Evolutionary conservation across 1,140 invertebrate genomes (phyloP), one percentile per base, ranked within the genome.

Genomic region (Oncopodura yosiiana): DNA sequence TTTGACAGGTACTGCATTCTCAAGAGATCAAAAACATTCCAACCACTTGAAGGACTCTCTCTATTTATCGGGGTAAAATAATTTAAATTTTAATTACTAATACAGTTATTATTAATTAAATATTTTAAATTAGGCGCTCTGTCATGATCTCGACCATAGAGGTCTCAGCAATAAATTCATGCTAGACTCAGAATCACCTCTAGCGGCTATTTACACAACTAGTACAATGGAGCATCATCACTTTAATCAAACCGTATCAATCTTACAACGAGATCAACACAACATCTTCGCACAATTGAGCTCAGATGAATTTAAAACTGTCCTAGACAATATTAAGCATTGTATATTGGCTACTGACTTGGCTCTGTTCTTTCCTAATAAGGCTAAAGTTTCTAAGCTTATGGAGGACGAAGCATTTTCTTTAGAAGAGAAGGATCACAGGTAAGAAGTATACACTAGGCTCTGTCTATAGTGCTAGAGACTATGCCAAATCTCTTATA

Each of bases 171-270:
- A 87, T 62, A 80, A 82, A 63, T 89, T 86, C 66, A 84, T 89
- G 81, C 74, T 82, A 56, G 82, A 86, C 45, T 83, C 79, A 16
- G 80, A 79, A 36, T 84, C 84, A 2, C 84, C 86, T 0, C 68
- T 89, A 27, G 86, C 85, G 3, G 76, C 81, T 3, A 83, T 89
- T 62, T 88, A 88, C 67, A 79, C 81, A n/a, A 87, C 85, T n/a
- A 86, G 83, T 4, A 85, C 84, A 9, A 81, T 88, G 75, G 86
- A 88, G 66, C 84, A 87, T 67, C 86, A 88, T 67, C 86, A 88
- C 68, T 89, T 87, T 65, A 88, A 88, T 68, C 84, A 86, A 64
- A 87, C 86, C 1, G 82, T 87, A 11, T 83, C 81, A 9, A 88
- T 89, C 62, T 68, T 88, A 9, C 82, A 86, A 69, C 82, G 85